Conservation (phyloP, 2,888 invertebrate genomes). For the Caenorhabditis panamensis region DNA sequence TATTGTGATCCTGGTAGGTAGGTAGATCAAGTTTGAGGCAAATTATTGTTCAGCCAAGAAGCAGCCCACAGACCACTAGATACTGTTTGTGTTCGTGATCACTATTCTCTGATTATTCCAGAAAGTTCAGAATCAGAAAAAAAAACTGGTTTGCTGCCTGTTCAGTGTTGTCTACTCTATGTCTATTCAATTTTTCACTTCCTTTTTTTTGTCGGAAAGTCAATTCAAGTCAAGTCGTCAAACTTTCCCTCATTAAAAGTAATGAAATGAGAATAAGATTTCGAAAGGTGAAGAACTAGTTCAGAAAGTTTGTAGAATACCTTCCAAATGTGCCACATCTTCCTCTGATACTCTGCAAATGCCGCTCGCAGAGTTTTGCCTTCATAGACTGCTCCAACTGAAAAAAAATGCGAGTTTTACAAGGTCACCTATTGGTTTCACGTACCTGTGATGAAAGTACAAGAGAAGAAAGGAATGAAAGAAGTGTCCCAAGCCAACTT, state of each 20-base stretch:
- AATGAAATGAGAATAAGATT: background rate
- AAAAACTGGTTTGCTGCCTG: background rate
- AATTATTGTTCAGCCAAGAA: slow-evolving; percentile 5
- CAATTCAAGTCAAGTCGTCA: background rate
- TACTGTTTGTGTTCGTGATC: slow-evolving; percentile 25
- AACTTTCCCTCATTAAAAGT: background rate
- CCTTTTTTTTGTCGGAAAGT: background rate
- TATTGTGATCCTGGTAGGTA: slow-evolving; percentile 46
- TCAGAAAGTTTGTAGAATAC: no score
- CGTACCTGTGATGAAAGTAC: slow-evolving; percentile 64
- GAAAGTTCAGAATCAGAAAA: background rate
- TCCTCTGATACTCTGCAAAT: slow-evolving; percentile 55
- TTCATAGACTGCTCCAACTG: slow-evolving; percentile 62
- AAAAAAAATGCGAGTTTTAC: slow-evolving; percentile 8
- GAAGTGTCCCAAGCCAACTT: slow-evolving; percentile 65
- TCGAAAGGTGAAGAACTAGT: slow-evolving; percentile 1
- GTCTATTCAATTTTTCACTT: slow-evolving; percentile 4
- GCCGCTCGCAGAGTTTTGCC: slow-evolving; percentile 53
- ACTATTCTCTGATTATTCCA: slow-evolving; percentile 14
- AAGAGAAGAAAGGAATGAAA: slow-evolving; percentile 63
- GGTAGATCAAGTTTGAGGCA: slow-evolving; percentile 51
- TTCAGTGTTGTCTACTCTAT: background rate
- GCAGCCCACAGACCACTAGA: slow-evolving; percentile 16
- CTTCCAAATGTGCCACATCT: slow-evolving; percentile 69
- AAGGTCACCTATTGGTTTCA: no score